Evolutionary conservation across 2,113 vertebrate species (phyloP).

Genomic region (Cottus gobio): DNA sequence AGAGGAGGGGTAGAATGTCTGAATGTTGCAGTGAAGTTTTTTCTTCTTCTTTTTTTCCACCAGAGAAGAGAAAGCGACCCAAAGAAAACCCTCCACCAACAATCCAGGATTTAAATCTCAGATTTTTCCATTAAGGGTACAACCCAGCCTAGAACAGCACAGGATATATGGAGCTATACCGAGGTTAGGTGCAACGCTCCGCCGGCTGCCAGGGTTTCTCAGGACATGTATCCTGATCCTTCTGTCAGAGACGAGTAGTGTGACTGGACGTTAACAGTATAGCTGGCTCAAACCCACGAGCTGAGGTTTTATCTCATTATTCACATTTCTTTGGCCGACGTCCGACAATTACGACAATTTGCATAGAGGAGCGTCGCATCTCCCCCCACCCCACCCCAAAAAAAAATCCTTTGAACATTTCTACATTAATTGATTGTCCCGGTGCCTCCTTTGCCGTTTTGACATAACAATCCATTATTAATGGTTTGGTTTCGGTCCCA

Average conservation of each 20-base stretch:
- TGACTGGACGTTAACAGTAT: slow-evolving; percentile 26
- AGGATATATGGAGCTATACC: slow-evolving; percentile 61
- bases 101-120: slow-evolving; percentile 74
- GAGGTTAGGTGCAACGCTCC: slow-evolving; percentile 72
- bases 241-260: slow-evolving; percentile 36
- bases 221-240: slow-evolving; percentile 35
- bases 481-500: slow-evolving; percentile 61
- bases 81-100: slow-evolving; percentile 75
- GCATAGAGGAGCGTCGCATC: slow-evolving; percentile 7
- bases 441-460: slow-evolving; percentile 34
- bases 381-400: neutral
- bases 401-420: slow-evolving; percentile 1
- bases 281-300: slow-evolving; percentile 19
- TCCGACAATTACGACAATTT: slow-evolving; percentile 47
- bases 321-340: slow-evolving; percentile 42
- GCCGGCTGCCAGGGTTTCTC: slow-evolving; percentile 75
- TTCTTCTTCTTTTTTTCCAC: slow-evolving; percentile 73
- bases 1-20: slow-evolving; percentile 56
- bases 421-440: slow-evolving; percentile 37
- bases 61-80: slow-evolving; percentile 72
- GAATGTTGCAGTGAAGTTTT: slow-evolving; percentile 64
- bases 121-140: slow-evolving; percentile 74
- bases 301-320: slow-evolving; percentile 38
- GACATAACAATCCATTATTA: slow-evolving; percentile 60
- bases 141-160: slow-evolving; percentile 61